Evolutionary conservation across 2,797 vertebrate genomes (phyloP).

Genomic region (Sylvilagus floridanus): DNA sequence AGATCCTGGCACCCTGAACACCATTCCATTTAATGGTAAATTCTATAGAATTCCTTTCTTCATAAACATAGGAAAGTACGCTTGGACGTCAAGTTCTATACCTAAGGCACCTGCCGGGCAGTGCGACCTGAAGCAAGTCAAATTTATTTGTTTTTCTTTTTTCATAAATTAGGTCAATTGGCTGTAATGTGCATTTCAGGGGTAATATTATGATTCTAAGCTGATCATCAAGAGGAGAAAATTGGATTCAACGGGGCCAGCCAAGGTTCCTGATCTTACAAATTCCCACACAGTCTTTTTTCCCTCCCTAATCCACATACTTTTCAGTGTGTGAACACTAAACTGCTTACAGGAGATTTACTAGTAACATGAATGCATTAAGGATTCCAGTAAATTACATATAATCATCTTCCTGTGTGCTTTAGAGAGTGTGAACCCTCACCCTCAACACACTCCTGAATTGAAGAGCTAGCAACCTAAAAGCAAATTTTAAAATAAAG

Average conservation of each 20-base stretch:
- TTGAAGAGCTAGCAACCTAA: background rate
- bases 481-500: background rate
- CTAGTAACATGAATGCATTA: conserved; percentile 67
- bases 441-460: background rate
- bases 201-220: conserved; percentile 57
- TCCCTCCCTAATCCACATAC: conserved; percentile 79
- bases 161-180: background rate
- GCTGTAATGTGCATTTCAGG: conserved; percentile 26
- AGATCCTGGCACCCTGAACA: background rate
- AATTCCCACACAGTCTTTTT: conserved; percentile 77
- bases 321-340: conserved; percentile 79
- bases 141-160: background rate
- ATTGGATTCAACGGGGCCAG: conserved; percentile 52
- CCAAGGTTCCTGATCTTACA: conserved; percentile 34
- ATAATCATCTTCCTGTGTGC: conserved; percentile 62
- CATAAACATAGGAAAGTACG: background rate
- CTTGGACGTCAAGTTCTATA: background rate
- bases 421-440: background rate
- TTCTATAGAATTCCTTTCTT: background rate
- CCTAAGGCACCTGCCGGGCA: background rate
- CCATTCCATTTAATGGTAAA: no score
- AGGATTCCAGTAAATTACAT: conserved; percentile 73
- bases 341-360: conserved; percentile 81
- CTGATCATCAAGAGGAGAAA: conserved; percentile 63
- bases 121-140: background rate